Evolutionary conservation across 1,140 invertebrate species (phyloP).

Genomic region (Tetranychus cinnabarinus): DNA sequence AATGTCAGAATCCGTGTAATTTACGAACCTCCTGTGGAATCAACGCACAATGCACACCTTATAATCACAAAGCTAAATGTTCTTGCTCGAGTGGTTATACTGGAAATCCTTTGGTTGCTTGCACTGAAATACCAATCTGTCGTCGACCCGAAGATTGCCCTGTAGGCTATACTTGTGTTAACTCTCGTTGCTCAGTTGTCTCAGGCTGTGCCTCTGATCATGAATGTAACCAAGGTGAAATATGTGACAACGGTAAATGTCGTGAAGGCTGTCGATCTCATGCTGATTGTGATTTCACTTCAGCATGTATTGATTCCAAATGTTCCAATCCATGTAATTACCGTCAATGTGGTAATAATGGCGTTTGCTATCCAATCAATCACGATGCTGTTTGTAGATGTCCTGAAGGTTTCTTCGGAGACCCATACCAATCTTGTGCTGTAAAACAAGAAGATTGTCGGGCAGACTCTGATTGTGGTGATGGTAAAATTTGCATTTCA

Average conservation of each 20-base stretch:
- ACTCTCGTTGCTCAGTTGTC: slow-evolving; percentile 12
- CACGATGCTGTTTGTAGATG: slow-evolving; percentile 49
- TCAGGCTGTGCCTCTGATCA: slow-evolving; percentile 12
- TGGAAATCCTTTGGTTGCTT: slow-evolving; percentile 37
- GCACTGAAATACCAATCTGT: slow-evolving; percentile 26
- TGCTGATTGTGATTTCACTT: slow-evolving; percentile 46
- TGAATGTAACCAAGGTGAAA: slow-evolving; percentile 9
- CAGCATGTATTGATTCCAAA: slow-evolving; percentile 54
- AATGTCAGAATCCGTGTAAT: slow-evolving; percentile 61
- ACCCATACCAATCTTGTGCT: slow-evolving; percentile 29
- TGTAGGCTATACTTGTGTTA: no score
- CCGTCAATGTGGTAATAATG: slow-evolving; percentile 38
- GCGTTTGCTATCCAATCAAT: slow-evolving; percentile 39
- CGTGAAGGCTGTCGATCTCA: slow-evolving; percentile 45
- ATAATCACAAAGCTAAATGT: slow-evolving; percentile 46
- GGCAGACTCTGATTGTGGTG: slow-evolving; percentile 12
- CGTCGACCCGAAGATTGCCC: background rate
- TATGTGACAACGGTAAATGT: slow-evolving; percentile 15
- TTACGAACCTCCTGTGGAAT: slow-evolving; percentile 37
- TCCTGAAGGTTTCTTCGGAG: slow-evolving; percentile 46
- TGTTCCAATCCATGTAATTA: slow-evolving; percentile 59
- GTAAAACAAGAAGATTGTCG: slow-evolving; percentile 11
- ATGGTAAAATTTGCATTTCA: slow-evolving; percentile 14
- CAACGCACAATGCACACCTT: slow-evolving; percentile 53
- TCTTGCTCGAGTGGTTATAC: slow-evolving; percentile 47